Percentiles rank a stretch among this genome's conserved stretches.
phyloP scores from a whole-genome alignment of 2,113 vertebrate genomes.

The Cnemophilus loriae region DNA sequence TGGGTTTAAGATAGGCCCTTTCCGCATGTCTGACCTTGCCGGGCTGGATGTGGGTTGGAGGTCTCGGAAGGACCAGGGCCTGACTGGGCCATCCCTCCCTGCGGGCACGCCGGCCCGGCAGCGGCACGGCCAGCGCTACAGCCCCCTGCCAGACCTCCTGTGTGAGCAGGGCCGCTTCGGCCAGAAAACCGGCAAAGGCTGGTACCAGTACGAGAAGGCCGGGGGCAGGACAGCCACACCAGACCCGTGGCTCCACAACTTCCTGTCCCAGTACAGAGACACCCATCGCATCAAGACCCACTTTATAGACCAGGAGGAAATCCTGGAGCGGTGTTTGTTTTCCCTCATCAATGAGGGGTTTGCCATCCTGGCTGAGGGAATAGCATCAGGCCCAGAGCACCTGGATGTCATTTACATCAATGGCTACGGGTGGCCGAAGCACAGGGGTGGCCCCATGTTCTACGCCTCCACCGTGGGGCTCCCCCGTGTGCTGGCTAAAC shows the following conservation, averaged over 20 bases:
- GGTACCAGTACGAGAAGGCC: slow-evolving; percentile 86
- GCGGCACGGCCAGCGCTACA: slow-evolving; percentile 75
- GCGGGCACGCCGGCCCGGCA: slow-evolving; percentile 63
- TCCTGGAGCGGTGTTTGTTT: slow-evolving; percentile 86
- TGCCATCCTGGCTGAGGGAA: slow-evolving; percentile 83
- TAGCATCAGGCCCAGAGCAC: slow-evolving; percentile 82
- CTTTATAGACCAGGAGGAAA: slow-evolving; percentile 77
- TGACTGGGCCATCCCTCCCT: slow-evolving; percentile 56
- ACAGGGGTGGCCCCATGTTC: slow-evolving; percentile 91
- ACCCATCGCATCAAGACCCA: slow-evolving; percentile 69
- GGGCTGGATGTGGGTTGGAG: slow-evolving; percentile 90
- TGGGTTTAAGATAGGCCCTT: slow-evolving; percentile 87
- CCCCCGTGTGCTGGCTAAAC: slow-evolving; percentile 72
- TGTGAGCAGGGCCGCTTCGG: slow-evolving; percentile 85
- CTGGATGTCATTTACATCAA: slow-evolving; percentile 88
- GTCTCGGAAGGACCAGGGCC: slow-evolving; percentile 73
- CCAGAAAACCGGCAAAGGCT: slow-evolving; percentile 85
- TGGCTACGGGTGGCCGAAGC: slow-evolving; percentile 87
- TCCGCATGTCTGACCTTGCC: slow-evolving; percentile 83
- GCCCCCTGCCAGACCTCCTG: slow-evolving; percentile 85
- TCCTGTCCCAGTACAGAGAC: slow-evolving; percentile 80
- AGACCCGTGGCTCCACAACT: slow-evolving; percentile 80
- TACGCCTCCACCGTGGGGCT: slow-evolving; percentile 83
- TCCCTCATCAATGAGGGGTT: slow-evolving; percentile 88
- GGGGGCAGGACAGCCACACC: slow-evolving; percentile 70